These are phyloP conservation scores for Promerops cafer DNA, from an alignment of 2,113 vertebrate genomes.

Conservation along the genomic window DNA sequence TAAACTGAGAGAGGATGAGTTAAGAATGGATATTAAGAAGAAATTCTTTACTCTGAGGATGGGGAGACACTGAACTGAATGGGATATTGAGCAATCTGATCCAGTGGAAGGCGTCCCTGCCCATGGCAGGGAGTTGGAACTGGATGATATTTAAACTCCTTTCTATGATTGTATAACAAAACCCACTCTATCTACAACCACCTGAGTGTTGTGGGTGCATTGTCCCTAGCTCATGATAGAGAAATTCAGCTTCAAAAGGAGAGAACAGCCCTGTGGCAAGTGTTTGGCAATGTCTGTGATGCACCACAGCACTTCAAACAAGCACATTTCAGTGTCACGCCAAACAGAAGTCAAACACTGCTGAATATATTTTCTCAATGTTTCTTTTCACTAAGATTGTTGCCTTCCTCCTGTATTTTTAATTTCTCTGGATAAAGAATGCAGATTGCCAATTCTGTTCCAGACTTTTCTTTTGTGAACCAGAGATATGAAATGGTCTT, in stretches of 20 bases:
- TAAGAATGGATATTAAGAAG: background rate
- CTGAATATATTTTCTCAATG: background rate
- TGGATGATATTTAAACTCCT: background rate
- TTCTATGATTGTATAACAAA: background rate
- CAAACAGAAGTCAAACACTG: background rate
- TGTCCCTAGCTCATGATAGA: background rate
- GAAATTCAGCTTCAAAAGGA: background rate
- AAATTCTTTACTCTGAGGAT: background rate
- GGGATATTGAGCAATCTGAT: background rate
- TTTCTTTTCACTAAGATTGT: background rate
- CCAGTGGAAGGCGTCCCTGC: background rate
- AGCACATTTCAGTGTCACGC: background rate
- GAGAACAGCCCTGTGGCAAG: rapidly evolving
- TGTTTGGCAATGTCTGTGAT: background rate
- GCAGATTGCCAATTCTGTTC: background rate
- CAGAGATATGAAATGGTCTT: background rate
- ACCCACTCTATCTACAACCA: background rate
- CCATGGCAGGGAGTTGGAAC: background rate
- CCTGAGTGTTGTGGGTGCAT: background rate
- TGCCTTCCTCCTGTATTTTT: background rate
- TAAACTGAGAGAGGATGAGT: background rate
- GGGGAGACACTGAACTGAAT: background rate
- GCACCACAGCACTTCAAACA: background rate
- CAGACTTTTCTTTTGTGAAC: background rate
- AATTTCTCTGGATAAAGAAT: background rate